Conservation (phyloP, 1,140 invertebrate species). For the Stegodyphus mimosarum region DNA sequence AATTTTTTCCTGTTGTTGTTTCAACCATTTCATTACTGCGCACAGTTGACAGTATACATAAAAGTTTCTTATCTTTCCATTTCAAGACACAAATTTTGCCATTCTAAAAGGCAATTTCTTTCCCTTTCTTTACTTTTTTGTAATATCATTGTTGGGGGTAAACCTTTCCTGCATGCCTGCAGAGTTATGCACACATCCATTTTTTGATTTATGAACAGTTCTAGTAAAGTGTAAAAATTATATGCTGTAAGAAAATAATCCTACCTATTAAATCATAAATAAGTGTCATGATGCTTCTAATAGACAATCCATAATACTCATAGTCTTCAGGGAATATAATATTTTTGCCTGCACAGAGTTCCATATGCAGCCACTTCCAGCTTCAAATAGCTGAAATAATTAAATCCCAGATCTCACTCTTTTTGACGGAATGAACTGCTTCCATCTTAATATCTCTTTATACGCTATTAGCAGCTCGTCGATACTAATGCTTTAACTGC, state of each 20-base stretch:
- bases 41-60: background rate
- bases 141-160: background rate
- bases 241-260: background rate
- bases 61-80: background rate
- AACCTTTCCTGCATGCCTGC: background rate
- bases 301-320: background rate
- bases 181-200: background rate
- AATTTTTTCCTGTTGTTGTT: background rate
- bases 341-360: slow-evolving; percentile 4
- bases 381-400: slow-evolving; percentile 5
- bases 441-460: background rate
- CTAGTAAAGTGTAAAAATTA: slow-evolving; percentile 1
- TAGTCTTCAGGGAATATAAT: background rate
- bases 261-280: background rate
- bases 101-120: background rate
- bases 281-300: background rate
- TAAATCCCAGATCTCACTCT: background rate
- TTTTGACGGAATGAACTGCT: slow-evolving; percentile 4
- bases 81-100: slow-evolving; percentile 3
- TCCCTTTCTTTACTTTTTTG: background rate
- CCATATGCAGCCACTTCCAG: background rate
- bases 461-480: background rate
- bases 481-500: background rate
- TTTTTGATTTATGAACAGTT: background rate
- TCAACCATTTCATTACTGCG: background rate